Evolutionary conservation across 2,888 invertebrate species (phyloP).

Genomic region (Xestia sexstrigata): DNA sequence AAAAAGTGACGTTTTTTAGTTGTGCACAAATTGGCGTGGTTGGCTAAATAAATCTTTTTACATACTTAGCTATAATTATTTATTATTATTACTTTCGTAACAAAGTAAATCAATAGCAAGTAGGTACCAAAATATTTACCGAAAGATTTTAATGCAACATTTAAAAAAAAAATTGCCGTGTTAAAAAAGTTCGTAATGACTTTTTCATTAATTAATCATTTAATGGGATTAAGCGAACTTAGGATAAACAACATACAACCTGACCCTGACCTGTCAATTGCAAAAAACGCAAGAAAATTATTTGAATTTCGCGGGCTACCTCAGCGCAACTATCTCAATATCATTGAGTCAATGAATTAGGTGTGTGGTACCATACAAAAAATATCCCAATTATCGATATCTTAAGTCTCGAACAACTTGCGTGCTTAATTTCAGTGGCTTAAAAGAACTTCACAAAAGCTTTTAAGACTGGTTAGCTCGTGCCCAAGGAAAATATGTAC

Average conservation of each 20-base stretch:
- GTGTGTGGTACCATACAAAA: neutral
- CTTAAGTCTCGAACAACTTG: neutral
- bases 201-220: neutral
- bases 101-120: neutral
- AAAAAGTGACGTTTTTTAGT: constrained; percentile 2
- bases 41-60: neutral
- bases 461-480: constrained; percentile 3
- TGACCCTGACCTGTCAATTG: too few relatives aligned
- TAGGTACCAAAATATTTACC: neutral
- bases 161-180: neutral
- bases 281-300: too few relatives aligned
- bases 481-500: neutral
- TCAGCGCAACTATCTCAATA: too few relatives aligned
- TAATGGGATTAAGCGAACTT: neutral
- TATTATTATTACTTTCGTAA: neutral
- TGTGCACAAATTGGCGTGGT: constrained; percentile 3
- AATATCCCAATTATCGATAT: constrained; percentile 60
- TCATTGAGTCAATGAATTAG: constrained; percentile 25
- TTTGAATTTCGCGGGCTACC: too few relatives aligned
- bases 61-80: neutral
- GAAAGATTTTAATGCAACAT: neutral
- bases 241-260: neutral
- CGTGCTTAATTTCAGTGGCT: neutral
- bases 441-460: constrained; percentile 2
- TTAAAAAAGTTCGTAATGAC: neutral